Percentiles rank a stretch among this genome's conserved stretches.
phyloP scores from a whole-genome alignment of 1,140 invertebrate genomes.

The Paracyclopina nana region DNA sequence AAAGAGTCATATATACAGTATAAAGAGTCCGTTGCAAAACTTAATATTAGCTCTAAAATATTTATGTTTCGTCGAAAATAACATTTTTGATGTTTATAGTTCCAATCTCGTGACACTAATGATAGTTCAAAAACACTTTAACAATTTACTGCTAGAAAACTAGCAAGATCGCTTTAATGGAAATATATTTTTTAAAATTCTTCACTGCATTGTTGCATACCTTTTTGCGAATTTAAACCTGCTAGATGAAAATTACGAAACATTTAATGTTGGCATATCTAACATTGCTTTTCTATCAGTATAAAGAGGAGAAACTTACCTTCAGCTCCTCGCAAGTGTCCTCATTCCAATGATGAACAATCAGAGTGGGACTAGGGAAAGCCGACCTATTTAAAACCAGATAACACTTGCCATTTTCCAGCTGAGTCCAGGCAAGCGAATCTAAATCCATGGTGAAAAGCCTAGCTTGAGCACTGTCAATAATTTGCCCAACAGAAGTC shows the following conservation, averaged over 20 bases:
- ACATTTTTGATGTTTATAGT: no score
- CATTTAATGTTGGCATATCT: neutral
- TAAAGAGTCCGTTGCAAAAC: no score
- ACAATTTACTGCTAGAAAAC: neutral
- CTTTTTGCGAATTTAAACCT: no score
- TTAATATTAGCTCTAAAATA: no score
- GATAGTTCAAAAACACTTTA: neutral
- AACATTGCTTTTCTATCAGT: neutral
- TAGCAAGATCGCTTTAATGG: neutral
- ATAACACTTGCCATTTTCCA: neutral
- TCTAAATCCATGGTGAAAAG: neutral
- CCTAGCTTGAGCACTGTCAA: neutral
- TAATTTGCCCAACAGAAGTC: neutral
- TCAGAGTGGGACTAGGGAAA: neutral
- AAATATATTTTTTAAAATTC: no score
- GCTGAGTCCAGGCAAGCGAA: neutral
- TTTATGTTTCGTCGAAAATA: no score
- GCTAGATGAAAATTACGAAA: neutral
- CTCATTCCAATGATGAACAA: constrained; percentile 8
- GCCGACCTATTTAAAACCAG: neutral
- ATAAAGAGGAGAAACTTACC: neutral
- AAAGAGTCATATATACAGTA: no score
- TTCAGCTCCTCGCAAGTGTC: constrained; percentile 7
- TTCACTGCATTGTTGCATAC: no score
- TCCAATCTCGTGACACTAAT: no score